Percentiles rank a stretch among this genome's conserved stretches.
Conservation (phyloP, 2,113 vertebrate species). For the Lepisosteus oculatus region DNA sequence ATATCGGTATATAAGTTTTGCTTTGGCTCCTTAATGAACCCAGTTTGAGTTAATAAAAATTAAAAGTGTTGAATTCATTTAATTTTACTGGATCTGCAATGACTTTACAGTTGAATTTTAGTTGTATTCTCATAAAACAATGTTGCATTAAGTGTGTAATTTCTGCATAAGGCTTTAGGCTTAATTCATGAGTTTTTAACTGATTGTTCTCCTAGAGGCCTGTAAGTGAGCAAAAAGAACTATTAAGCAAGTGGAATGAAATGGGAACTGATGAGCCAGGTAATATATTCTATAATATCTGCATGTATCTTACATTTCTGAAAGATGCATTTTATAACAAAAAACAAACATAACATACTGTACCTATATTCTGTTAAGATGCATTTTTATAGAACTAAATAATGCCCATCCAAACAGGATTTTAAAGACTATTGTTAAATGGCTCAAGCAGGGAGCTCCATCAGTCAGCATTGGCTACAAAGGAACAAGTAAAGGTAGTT, state of each 20-base stretch:
- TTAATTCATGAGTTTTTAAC: neutral
- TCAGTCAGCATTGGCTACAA: too few relatives aligned
- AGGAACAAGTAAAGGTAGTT: too few relatives aligned
- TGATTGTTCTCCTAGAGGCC: constrained; percentile 70
- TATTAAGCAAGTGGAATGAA: constrained; percentile 96
- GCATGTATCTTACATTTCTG: constrained; percentile 21
- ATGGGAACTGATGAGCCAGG: constrained; percentile 98
- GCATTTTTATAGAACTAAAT: too few relatives aligned
- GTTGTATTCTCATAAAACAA: neutral
- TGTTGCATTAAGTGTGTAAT: neutral
- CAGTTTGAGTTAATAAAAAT: neutral
- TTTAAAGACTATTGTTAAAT: too few relatives aligned
- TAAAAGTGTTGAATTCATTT: neutral
- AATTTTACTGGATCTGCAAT: neutral
- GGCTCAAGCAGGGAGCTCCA: too few relatives aligned
- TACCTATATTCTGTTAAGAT: too few relatives aligned
- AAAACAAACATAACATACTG: neutral
- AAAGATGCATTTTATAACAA: neutral
- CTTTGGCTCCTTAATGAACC: neutral
- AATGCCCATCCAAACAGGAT: too few relatives aligned
- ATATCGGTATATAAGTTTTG: neutral
- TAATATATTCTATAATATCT: constrained; percentile 41
- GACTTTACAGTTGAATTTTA: neutral
- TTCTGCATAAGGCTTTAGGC: neutral
- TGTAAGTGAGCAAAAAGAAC: constrained; percentile 83